phyloP scores from a whole-genome alignment of 2,797 vertebrate genomes.

The Pangasius larnaudii region DNA sequence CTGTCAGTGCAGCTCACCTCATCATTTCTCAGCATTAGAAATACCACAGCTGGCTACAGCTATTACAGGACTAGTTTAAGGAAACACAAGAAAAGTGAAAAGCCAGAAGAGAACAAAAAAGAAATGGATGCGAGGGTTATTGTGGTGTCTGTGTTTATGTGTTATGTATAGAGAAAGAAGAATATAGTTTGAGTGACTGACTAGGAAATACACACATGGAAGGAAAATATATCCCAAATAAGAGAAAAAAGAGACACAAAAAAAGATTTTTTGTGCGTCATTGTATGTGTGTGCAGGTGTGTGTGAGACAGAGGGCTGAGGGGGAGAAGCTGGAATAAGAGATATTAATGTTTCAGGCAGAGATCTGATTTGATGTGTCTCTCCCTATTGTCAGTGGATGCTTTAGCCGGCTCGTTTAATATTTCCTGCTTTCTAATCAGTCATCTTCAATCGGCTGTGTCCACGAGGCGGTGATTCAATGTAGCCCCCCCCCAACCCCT shows the following conservation, averaged over 20 bases:
- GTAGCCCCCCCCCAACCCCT: conserved; percentile 49
- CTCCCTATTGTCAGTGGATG: conserved; percentile 87
- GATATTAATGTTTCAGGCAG: conserved; percentile 66
- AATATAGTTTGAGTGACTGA: conserved; percentile 51
- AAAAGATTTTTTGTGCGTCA: neutral
- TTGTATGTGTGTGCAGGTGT: conserved; percentile 3
- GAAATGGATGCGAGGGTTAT: neutral
- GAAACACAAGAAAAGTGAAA: conserved; percentile 52
- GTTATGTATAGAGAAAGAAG: conserved; percentile 4
- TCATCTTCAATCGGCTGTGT: conserved; percentile 85
- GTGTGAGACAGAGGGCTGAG: conserved; percentile 67
- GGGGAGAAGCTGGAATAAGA: conserved; percentile 52
- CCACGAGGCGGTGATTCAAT: conserved; percentile 60
- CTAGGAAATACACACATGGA: conserved; percentile 5
- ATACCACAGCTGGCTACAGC: conserved; percentile 29
- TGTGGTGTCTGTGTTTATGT: neutral
- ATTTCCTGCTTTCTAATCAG: conserved; percentile 88
- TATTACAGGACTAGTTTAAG: conserved; percentile 35
- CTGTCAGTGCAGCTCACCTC: conserved; percentile 76
- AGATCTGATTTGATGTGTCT: conserved; percentile 90
- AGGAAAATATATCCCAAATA: conserved; percentile 33
- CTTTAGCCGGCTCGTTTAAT: conserved; percentile 86
- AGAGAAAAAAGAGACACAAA: conserved; percentile 66
- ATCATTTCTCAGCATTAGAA: conserved; percentile 79
- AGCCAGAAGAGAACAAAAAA: neutral